Evolutionary conservation across 2,797 vertebrate species (phyloP), one percentile per base, ranked within the genome.

Genomic region (Ambastaia sidthimunki): DNA sequence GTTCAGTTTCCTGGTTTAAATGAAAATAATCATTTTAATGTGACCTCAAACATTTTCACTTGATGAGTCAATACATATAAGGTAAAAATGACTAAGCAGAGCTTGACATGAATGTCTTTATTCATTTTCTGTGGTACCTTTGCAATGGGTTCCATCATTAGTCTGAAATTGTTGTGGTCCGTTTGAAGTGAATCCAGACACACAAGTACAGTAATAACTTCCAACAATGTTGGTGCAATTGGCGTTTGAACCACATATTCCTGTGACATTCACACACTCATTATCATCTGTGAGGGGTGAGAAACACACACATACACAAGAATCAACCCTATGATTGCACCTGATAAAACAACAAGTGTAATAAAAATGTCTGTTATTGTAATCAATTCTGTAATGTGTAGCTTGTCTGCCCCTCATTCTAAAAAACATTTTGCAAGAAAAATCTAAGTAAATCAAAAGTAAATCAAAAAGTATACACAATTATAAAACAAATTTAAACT

Each of bases 201-300:
- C 25, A 60, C 98, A 99, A 18, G 90, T 96, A 59, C 98, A 99
- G 90, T 91, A 91, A 86, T 97, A 98, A 89, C 94, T 93, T 82
- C 98, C 98, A 10, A 41, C 55, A 0, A 93, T 97, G 92, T 99
- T 98, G 66, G 89, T 96, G 87, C 98, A 99, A 71, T 89, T 93
- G 28, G 94, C 96, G 70, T 94, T 90, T 66, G 94, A 92, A 80
- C 96, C 97, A 73, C 97, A 99, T 87, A 96, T 95, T 55, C 93
- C 91, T 15, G 96, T 96, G 88, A 95, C 93, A 81, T 98, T 99
- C 89, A 89, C 90, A 91, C 98, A 99, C 89, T 99, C 98, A 76
- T 99, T 92, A 89, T 98, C 96, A 90, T 99, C 98, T 99, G 92
- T 13, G 47, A 71, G 31, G 18, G 23, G 2, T 41, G 60, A 47